A percentile compares a stretch with the other conserved stretches of the same genome.
Conservation (phyloP, 1,140 invertebrate genomes). For the Cephus cinctus region DNA sequence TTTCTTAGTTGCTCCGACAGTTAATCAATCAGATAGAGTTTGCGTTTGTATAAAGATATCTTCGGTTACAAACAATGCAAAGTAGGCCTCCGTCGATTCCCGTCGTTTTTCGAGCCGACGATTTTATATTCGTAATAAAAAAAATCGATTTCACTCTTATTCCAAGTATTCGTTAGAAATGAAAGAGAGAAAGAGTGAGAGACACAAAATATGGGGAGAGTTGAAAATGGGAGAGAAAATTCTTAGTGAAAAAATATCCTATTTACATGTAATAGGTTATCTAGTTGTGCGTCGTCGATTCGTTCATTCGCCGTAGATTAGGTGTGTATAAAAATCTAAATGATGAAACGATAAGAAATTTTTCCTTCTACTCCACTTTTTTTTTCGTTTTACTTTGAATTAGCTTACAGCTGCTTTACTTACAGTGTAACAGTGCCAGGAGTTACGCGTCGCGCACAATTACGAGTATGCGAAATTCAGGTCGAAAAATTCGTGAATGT, state of each 20-base stretch:
- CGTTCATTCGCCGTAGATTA: conserved; percentile 34
- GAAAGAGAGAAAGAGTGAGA: not conserved
- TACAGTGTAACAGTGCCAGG: too few species aligned
- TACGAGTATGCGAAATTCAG: too few species aligned
- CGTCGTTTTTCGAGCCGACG: too few species aligned
- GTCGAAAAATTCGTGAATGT: too few species aligned
- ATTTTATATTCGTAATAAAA: not conserved
- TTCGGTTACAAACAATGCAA: too few species aligned
- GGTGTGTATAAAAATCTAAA: conserved; percentile 47
- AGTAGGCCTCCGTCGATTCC: not conserved
- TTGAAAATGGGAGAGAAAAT: conserved; percentile 7
- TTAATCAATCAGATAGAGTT: too few species aligned
- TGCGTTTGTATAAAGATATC: not conserved
- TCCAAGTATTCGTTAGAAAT: not conserved
- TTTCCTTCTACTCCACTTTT: not conserved
- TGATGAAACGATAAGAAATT: conserved; percentile 31
- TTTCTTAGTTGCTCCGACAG: too few species aligned
- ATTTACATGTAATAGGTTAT: conserved; percentile 49
- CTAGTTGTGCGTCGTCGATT: conserved; percentile 52
- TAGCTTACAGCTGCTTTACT: not conserved
- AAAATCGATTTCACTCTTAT: not conserved
- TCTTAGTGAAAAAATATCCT: conserved; percentile 54
- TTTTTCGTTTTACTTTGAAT: not conserved
- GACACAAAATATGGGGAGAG: conserved; percentile 31
- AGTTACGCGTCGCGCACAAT: too few species aligned